Percentiles rank a stretch among this genome's conserved stretches.
Evolutionary conservation across 2,113 vertebrate species (phyloP).

Genomic region (Pelecanus crispus): DNA sequence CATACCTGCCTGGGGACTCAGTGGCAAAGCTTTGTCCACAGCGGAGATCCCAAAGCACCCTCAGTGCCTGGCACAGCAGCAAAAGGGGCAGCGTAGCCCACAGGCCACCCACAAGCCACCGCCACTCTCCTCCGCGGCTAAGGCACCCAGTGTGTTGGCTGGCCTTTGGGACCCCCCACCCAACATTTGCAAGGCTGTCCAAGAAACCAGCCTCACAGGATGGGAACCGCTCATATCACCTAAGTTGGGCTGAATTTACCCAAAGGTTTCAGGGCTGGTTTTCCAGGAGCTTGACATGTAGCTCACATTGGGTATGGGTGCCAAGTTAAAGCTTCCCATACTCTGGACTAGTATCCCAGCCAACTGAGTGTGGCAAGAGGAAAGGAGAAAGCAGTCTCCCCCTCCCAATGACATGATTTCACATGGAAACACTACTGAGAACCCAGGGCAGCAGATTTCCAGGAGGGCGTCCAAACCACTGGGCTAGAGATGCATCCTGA

Average conservation of each 20-base stretch:
- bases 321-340: not conserved
- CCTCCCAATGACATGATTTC: not conserved
- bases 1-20: not conserved
- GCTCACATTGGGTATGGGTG: not conserved
- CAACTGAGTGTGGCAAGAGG: not conserved
- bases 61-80: not conserved
- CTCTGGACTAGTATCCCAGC: not conserved
- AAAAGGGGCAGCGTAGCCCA: rapidly evolving
- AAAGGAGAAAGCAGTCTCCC: not conserved
- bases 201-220: not conserved
- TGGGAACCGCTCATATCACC: not conserved
- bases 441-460: not conserved
- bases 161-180: not conserved
- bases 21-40: not conserved
- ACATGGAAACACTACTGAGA: not conserved
- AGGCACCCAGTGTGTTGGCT: rapidly evolving
- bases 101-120: not conserved
- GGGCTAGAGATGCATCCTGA: not conserved
- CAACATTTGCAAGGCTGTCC: not conserved
- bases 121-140: not conserved
- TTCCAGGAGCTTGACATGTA: not conserved
- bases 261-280: not conserved
- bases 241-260: not conserved
- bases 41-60: not conserved
- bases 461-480: not conserved